Evolutionary conservation across 2,888 invertebrate species (phyloP).

Genomic region (Poecilus cupreus): DNA sequence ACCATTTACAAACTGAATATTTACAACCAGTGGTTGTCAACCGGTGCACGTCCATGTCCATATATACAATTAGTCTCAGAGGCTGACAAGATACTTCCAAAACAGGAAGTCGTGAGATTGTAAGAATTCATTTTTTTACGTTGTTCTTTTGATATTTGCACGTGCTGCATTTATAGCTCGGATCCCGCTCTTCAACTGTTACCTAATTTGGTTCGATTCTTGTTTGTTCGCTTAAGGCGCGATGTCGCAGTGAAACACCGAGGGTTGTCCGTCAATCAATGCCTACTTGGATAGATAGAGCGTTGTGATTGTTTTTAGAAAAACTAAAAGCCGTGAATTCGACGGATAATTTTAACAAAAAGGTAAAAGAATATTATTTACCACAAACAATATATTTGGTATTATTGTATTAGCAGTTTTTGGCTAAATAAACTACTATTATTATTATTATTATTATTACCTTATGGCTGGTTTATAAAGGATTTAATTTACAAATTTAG

Average conservation of each 20-base stretch:
- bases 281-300: not conserved
- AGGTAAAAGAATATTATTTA: no score
- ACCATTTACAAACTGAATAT: slow-evolving; percentile 1
- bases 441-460: no score
- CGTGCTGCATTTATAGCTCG: slow-evolving; percentile 27
- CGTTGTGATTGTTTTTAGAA: not conserved
- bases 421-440: no score
- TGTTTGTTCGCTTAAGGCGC: not conserved
- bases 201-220: slow-evolving; percentile 38
- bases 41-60: slow-evolving; percentile 21
- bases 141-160: slow-evolving; percentile 41
- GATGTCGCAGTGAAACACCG: not conserved
- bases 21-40: slow-evolving; percentile 6
- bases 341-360: no score
- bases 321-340: not conserved
- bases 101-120: not conserved
- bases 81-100: slow-evolving; percentile 35
- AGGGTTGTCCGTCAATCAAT: slow-evolving; percentile 31
- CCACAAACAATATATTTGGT: not conserved
- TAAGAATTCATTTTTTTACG: slow-evolving; percentile 25
- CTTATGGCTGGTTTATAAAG: no score
- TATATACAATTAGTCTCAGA: slow-evolving; percentile 36
- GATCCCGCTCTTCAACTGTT: slow-evolving; percentile 12
- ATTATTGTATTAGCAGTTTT: no score
- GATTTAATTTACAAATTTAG: no score